Base-by-base conservation (phyloP, 2,888 invertebrate genomes). In the Meta bourneti region DNA sequence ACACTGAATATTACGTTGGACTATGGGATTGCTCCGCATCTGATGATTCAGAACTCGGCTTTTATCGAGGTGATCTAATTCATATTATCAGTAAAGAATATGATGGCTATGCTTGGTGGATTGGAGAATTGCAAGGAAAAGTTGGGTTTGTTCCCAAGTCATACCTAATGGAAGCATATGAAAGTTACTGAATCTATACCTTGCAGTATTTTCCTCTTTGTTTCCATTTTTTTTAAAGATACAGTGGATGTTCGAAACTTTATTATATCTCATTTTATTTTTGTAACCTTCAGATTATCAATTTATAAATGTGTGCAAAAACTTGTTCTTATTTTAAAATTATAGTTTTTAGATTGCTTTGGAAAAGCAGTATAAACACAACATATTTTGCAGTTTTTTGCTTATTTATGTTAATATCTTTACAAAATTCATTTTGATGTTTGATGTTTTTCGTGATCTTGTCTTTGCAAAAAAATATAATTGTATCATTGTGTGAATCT, bases 141-240 rank as follows among this genome's bases (percentile, higher is more conserved):
- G 70, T 91, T 8, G 93, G 93, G 51, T 91, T 91, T 72, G 93
- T 93, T 13, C 93, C 93, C 1, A 93, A 93, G 61, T 85, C 90
- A 6, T 93, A 92, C 79, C 75, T 93, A 19, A 93, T 93, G 92
- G 93, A 93, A 86, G 93, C 93, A 13, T 92, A 93, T 79, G 93
- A 93, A 88, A 51, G 54, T 54, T 90, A 54, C 70, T 92, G 61
- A 82, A 54, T 51, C 13, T 82, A 20, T 34, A 16, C 5, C 48
- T 8, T 49, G 11, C n/a, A 11, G 48, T 20, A 19, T 74, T n/a
- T n/a, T 70, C n/a, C 13, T 70, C 2, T 69, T 69, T 13, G 48
- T 75, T 75, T 20, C 5, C 13, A 16, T 74, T 7, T 74, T 19
- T 74, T 19, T 74, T 19, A 6, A 20, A 34, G 4, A 34, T n/a